Evolutionary conservation across 2,113 vertebrate genomes (phyloP).

Genomic region (Calyptomena viridis): DNA sequence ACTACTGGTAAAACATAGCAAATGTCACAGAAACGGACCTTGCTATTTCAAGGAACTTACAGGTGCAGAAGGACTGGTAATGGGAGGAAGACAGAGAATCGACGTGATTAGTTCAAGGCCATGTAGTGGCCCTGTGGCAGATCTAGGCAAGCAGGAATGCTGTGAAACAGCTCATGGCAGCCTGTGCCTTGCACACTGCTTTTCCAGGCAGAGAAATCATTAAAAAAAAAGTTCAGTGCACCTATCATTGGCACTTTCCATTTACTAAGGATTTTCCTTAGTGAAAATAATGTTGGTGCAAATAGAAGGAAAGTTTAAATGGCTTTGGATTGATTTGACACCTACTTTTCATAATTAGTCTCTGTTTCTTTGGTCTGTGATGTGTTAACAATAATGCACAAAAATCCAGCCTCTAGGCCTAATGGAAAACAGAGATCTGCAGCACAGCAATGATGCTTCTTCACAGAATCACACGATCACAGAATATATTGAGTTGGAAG

Average conservation of each 20-base stretch:
- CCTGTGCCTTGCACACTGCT: background rate
- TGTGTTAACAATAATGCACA: background rate
- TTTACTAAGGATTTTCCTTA: conserved; percentile 25
- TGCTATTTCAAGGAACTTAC: background rate
- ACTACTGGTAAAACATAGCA: background rate
- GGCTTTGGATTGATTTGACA: background rate
- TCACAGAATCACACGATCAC: background rate
- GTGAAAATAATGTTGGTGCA: conserved; percentile 31
- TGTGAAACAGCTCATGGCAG: background rate
- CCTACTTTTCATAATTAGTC: background rate
- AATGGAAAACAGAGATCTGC: background rate
- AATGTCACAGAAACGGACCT: background rate
- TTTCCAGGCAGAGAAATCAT: background rate
- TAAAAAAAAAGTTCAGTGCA: conserved; percentile 19
- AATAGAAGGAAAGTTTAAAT: conserved; percentile 22
- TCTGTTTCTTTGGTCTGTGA: background rate
- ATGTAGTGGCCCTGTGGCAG: background rate
- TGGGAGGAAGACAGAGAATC: background rate
- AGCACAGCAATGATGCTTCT: background rate
- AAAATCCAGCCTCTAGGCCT: background rate
- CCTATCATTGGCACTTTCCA: background rate
- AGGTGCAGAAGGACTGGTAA: background rate
- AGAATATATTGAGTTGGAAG: background rate
- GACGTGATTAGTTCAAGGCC: background rate
- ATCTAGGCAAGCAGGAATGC: background rate